Evolutionary conservation across 2,888 invertebrate species (phyloP).

Genomic region (Alviniconcha strummeri): DNA sequence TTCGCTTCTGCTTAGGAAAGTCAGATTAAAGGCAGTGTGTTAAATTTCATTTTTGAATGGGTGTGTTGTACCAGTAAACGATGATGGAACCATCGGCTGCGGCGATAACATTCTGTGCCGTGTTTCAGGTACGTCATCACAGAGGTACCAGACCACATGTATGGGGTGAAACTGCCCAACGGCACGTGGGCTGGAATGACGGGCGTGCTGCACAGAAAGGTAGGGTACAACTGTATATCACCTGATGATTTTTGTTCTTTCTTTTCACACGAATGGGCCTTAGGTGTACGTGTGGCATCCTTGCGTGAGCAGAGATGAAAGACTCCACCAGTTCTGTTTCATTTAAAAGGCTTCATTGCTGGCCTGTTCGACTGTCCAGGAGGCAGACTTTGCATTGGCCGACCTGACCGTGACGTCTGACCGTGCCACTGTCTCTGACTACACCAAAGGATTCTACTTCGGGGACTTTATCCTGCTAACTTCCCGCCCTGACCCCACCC

Average conservation of each 20-base stretch:
- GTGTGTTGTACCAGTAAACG: too few species aligned
- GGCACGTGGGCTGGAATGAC: constrained; percentile 13
- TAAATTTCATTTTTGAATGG: too few species aligned
- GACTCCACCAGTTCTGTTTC: too few species aligned
- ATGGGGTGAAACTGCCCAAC: not conserved
- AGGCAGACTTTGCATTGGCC: constrained; percentile 2
- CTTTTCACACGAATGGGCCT: too few species aligned
- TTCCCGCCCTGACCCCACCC: not conserved
- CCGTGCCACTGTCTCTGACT: not conserved
- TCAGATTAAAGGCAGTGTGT: too few species aligned
- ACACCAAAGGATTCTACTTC: constrained; percentile 11
- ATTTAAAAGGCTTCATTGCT: too few species aligned
- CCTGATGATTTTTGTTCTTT: too few species aligned
- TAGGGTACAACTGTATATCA: not conserved
- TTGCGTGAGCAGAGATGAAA: too few species aligned
- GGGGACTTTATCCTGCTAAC: not conserved
- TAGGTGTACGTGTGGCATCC: too few species aligned
- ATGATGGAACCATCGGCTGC: too few species aligned
- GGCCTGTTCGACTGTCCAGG: not conserved
- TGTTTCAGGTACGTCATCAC: not conserved
- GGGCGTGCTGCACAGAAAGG: constrained; percentile 2
- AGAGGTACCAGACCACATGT: not conserved
- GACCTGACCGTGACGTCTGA: not conserved
- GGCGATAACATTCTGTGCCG: too few species aligned
- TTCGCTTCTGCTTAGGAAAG: too few species aligned